Evolutionary conservation across 2,888 invertebrate genomes (phyloP), one percentile per base, ranked within the genome.

Genomic region (Aspidiotus rigidus): DNA sequence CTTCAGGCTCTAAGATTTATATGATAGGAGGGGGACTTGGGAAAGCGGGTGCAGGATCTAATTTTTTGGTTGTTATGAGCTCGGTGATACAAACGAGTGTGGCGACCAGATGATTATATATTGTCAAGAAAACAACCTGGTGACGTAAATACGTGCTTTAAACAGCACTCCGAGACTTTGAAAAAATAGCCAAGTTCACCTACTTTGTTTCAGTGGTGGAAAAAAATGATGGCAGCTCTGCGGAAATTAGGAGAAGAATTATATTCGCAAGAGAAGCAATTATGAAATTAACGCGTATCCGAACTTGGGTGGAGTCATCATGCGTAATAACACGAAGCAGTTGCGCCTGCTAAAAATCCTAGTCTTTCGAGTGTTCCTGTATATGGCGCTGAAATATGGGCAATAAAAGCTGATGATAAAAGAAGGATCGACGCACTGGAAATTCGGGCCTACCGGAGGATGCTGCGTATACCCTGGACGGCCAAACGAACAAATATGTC

Each of bases 391-490:
- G 49, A 44, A 44, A 44, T 11, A 44, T 44, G 49, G 11, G 11
- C 49, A 8, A 44, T 44, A 44, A 44, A 44, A 44, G 49, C 8
- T 11, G 49, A 44, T 10, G 49, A 44, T 44, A 8, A 11, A 44
- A 44, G 49, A 11, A 44, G 49, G 49, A 44, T 44, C 49, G 49
- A 44, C 49, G 49, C 49, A n/a, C 49, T 44, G 49, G 49, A 44
- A 44, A 44, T 44, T 8, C 11, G 49, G 49, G 49, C 49, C 49
- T 44, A 44, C 49, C 49, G 49, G 9, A 44, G 49, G n/a, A n/a
- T n/a, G n/a, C n/a, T n/a, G n/a, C n/a, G n/a, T n/a, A n/a, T n/a
- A n/a, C n/a, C n/a, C n/a, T n/a, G n/a, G n/a, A n/a, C n/a, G n/a
- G n/a, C n/a, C n/a, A n/a, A n/a, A n/a, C n/a, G n/a, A n/a, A n/a